Evolutionary conservation across 1,140 invertebrate species (phyloP).

Genomic region (Meloidogyne exigua): DNA sequence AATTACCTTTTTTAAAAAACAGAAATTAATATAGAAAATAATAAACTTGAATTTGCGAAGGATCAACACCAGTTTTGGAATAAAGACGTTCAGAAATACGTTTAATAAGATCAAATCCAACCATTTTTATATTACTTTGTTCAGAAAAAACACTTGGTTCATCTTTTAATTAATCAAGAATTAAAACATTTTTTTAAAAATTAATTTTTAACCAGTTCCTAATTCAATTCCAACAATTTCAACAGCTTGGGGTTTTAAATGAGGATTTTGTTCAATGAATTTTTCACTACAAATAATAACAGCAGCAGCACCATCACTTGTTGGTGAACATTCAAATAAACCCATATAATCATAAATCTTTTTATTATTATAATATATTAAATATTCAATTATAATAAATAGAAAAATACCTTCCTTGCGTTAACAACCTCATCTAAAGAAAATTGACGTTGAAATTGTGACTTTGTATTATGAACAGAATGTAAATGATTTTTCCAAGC

Average conservation of each 20-base stretch:
- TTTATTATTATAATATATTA: neutral
- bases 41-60: conserved; percentile 57
- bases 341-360: conserved; percentile 32
- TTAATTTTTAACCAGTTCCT: conserved; percentile 66
- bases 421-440: conserved; percentile 72
- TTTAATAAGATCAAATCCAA: conserved; percentile 92
- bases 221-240: conserved; percentile 52
- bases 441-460: conserved; percentile 87
- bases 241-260: conserved; percentile 78
- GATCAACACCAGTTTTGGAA: conserved; percentile 70
- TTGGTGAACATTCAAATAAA: conserved; percentile 70
- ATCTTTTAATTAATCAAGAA: conserved; percentile 67
- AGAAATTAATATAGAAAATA: neutral
- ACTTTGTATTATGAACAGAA: conserved; percentile 89
- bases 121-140: conserved; percentile 84
- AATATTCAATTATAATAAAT: neutral
- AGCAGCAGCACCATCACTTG: conserved; percentile 89
- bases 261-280: conserved; percentile 77
- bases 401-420: conserved; percentile 68
- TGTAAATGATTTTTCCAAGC: conserved; percentile 96
- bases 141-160: conserved; percentile 79
- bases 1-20: conserved; percentile 70
- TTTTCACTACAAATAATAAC: conserved; percentile 84
- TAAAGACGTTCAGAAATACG: conserved; percentile 79
- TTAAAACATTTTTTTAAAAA: neutral